Evolutionary conservation across 1,140 invertebrate species (phyloP), one percentile per base, ranked within the genome.

Genomic region (Helicoverpa armigera): DNA sequence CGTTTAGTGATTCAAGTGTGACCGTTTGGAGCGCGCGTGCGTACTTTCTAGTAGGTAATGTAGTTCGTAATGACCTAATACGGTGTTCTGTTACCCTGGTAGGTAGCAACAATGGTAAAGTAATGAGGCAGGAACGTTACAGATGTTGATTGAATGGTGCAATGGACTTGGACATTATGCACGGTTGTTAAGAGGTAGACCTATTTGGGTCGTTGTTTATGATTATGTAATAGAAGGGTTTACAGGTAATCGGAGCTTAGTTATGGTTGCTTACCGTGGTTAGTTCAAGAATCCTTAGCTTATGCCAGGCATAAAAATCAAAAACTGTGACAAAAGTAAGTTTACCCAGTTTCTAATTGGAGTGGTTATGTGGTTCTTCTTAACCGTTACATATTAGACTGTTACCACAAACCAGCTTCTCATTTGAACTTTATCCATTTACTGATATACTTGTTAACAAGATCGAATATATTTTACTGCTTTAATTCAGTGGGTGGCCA

Each of bases 1-100:
- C 67, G 65, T 79, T 85, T 85, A 85, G 79, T 65, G 79, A 85
- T 82, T 85, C 67, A 69, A 80, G 65, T 82, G 81, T 85, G 75
- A 81, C 82, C 54, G 65, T 75, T 48, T 75, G 14, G 23, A 23
- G 35, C 61, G 75, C 50, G 48, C 75, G 31, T 77, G 50, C 75
- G 48, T 53, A 77, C 75, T 77, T 77, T 65, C 56, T 51, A 54
- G 60, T 43, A 18, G 9, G 65, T 67, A 67, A 65, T 65, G 31
- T 65, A 65, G 23, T 76, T 69, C 18, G 60, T 77, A 77, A 77
- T 77, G 61, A 77, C 75, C 75, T 77, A 77, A 65, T 77, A 51
- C 48, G 75, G 50, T 54, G 75, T 77, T 77, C 61, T 77, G 60
- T 50, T 77, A 67, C 60, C 75, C 75, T 77, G 61, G 75, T 77